Conservation (phyloP, 2,797 vertebrate species). For the Dendrocincla fuliginosa region DNA sequence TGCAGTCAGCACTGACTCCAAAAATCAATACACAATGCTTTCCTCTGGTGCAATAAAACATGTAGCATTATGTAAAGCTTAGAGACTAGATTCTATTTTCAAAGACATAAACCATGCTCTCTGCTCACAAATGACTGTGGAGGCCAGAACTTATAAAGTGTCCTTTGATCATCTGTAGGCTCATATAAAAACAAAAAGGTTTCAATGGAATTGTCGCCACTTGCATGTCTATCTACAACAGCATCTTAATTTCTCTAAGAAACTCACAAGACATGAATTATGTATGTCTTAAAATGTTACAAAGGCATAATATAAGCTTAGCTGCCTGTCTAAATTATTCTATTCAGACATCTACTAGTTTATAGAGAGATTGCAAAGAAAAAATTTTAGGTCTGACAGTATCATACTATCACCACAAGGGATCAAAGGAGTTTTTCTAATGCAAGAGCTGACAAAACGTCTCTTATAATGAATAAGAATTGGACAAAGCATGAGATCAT, state of each 20-base stretch:
- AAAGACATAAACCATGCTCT: not conserved
- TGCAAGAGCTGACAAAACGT: not conserved
- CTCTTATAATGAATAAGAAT: not conserved
- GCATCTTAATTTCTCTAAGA: constrained; percentile 26
- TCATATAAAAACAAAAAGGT: constrained; percentile 40
- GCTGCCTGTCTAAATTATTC: constrained; percentile 53
- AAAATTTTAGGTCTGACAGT: not conserved
- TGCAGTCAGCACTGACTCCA: not conserved
- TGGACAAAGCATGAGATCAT: not conserved
- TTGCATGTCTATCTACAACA: not conserved
- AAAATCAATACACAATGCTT: constrained; percentile 3
- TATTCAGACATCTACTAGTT: not conserved
- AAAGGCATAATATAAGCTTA: constrained; percentile 55
- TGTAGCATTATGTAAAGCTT: constrained; percentile 30
- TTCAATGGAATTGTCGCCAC: constrained; percentile 27
- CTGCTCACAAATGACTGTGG: constrained; percentile 16
- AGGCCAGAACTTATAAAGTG: not conserved
- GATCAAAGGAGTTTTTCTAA: not conserved
- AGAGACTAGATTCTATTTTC: constrained; percentile 7
- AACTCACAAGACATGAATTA: constrained; percentile 57
- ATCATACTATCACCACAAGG: not conserved
- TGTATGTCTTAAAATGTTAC: constrained; percentile 51
- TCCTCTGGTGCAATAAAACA: not conserved
- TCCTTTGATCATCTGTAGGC: constrained; percentile 34
- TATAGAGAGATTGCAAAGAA: constrained; percentile 3